A percentile compares a stretch with the other conserved stretches of the same genome.
Conservation (phyloP, 2,113 vertebrate genomes). For the Blennius ocellaris region DNA sequence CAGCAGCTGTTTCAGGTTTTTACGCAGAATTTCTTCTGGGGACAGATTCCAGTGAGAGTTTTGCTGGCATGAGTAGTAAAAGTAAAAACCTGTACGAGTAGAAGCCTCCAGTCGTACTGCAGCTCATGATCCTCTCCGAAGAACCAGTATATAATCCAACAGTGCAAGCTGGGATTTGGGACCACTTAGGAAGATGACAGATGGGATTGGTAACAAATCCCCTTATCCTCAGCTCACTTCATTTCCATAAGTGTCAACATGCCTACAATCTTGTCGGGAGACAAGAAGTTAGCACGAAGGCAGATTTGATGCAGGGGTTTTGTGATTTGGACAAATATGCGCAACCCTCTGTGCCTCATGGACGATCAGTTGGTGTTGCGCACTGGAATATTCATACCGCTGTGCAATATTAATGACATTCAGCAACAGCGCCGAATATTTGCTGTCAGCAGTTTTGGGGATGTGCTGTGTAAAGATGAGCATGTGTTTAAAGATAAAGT, state of each 20-base stretch:
- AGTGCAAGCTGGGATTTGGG: conserved; percentile 63
- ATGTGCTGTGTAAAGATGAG: conserved; percentile 16
- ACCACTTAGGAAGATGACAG: conserved; percentile 79
- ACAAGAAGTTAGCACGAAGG: conserved; percentile 22
- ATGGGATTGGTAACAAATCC: conserved; percentile 77
- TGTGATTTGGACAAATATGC: conserved; percentile 35
- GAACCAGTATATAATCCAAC: conserved; percentile 57
- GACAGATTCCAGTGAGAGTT: conserved; percentile 1
- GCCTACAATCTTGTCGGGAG: conserved; percentile 32
- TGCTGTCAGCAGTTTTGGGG: conserved; percentile 48
- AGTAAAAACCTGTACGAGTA: conserved; percentile 41
- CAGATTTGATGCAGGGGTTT: conserved; percentile 35
- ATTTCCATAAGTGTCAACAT: conserved; percentile 75
- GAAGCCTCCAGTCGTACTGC: conserved; percentile 11
- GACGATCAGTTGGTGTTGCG: not conserved
- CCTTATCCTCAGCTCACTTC: conserved; percentile 72
- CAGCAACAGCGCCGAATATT: conserved; percentile 21
- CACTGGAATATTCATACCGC: conserved; percentile 5
- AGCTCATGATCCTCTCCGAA: conserved; percentile 58
- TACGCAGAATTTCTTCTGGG: not conserved
- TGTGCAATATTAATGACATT: conserved; percentile 15
- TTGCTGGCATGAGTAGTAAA: conserved; percentile 9
- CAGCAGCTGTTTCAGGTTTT: not conserved
- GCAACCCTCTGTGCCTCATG: not conserved
- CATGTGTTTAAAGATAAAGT: conserved; percentile 47